phyloP scores from a whole-genome alignment of 2,797 vertebrate genomes.

The Chelon auratus region DNA sequence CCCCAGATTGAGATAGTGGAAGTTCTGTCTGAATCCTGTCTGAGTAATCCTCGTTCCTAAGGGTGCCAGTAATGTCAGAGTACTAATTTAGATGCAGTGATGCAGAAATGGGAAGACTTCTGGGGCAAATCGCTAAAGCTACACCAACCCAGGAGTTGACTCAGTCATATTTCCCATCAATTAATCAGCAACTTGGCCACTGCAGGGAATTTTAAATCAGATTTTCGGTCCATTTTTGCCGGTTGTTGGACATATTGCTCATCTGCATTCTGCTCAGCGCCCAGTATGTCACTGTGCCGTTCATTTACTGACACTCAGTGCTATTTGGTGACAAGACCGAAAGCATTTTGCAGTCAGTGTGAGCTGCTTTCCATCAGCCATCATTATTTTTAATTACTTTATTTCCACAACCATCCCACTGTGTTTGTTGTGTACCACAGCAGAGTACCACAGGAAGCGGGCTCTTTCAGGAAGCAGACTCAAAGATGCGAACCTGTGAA shows the following conservation, averaged over 20 bases:
- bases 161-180: conserved; percentile 26
- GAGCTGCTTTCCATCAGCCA: conserved; percentile 53
- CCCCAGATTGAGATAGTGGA: conserved; percentile 33
- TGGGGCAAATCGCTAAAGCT: conserved; percentile 11
- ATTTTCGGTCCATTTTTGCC: conserved; percentile 7
- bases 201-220: conserved; percentile 19
- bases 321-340: conserved; percentile 25
- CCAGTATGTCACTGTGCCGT: conserved; percentile 8
- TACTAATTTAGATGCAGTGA: conserved; percentile 34
- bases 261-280: conserved; percentile 29
- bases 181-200: conserved; percentile 35
- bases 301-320: conserved; percentile 23
- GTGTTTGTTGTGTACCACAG: conserved; percentile 44
- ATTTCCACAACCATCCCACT: conserved; percentile 30
- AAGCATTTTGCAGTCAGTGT: conserved; percentile 17
- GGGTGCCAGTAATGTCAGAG: conserved; percentile 29
- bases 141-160: conserved; percentile 8
- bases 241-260: conserved; percentile 26
- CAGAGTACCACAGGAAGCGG: conserved; percentile 39
- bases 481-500: conserved; percentile 58
- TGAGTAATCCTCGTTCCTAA: conserved; percentile 31
- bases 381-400: conserved; percentile 71
- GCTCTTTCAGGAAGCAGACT: conserved; percentile 49
- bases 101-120: conserved; percentile 11
- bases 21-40: conserved; percentile 30